Percentiles rank a stretch among this genome's conserved stretches.
These are phyloP conservation scores for Chrysemys picta DNA, from an alignment of 2,113 vertebrate genomes.

Conservation along the genomic window DNA sequence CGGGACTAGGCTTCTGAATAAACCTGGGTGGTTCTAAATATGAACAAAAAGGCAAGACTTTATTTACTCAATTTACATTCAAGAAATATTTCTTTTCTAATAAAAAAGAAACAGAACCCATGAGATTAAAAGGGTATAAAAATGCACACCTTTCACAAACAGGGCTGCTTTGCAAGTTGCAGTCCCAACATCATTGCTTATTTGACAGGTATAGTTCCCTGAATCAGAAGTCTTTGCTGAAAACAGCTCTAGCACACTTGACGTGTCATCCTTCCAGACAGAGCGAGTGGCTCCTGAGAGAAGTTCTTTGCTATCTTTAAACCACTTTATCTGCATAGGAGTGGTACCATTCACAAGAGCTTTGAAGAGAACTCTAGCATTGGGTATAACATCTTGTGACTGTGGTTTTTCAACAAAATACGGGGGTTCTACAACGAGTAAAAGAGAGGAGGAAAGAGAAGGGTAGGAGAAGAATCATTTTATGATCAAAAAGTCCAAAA, in stretches of 20 bases:
- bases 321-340: conserved; percentile 94
- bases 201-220: conserved; percentile 92
- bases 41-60: conserved; percentile 17
- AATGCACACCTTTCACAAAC: conserved; percentile 94
- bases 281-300: conserved; percentile 86
- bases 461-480: conserved; percentile 25
- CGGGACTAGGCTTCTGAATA: conserved; percentile 88
- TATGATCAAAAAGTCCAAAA: background rate
- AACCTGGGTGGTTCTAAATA: conserved; percentile 93
- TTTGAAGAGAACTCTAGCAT: conserved; percentile 90
- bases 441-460: conserved; percentile 49
- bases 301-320: conserved; percentile 93
- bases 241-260: conserved; percentile 91
- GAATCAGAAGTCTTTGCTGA: conserved; percentile 90
- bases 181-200: conserved; percentile 94
- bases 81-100: background rate
- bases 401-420: conserved; percentile 93
- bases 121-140: background rate
- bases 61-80: background rate
- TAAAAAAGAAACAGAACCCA: conserved; percentile 15
- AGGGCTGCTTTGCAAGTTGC: conserved; percentile 88
- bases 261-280: conserved; percentile 90
- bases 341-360: conserved; percentile 89
- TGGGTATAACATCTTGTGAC: conserved; percentile 90
- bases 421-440: conserved; percentile 87